These are phyloP conservation scores for Alviniconcha marisindica DNA, from an alignment of 1,140 invertebrate species.

Conservation along the genomic window DNA sequence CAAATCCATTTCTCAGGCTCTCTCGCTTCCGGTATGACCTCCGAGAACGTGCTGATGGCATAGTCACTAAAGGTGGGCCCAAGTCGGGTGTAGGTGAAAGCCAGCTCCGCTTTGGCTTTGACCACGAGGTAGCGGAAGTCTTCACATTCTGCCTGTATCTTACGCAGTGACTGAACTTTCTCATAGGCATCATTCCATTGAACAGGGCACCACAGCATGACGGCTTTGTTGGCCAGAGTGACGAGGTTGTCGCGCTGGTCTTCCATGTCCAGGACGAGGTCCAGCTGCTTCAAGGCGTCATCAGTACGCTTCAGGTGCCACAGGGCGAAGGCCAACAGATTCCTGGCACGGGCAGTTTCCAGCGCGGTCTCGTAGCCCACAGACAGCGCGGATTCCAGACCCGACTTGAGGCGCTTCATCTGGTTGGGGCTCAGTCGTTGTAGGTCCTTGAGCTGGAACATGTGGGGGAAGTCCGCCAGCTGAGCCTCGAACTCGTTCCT, in stretches of 20 bases:
- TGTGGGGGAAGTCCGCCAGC: conserved; percentile 28
- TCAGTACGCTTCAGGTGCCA: background rate
- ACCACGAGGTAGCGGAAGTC: conserved; percentile 12
- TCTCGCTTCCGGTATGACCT: conserved; percentile 15
- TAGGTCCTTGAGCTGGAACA: conserved; percentile 2
- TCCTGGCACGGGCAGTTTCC: conserved; percentile 26
- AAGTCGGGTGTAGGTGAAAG: conserved; percentile 26
- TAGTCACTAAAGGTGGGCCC: background rate
- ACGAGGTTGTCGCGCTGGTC: conserved; percentile 7
- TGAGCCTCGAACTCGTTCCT: background rate
- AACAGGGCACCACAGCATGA: background rate
- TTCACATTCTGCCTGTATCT: background rate
- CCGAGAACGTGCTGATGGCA: background rate
- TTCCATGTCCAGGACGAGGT: background rate
- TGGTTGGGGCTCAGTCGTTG: background rate
- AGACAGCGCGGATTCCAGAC: conserved; percentile 9
- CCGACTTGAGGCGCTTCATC: background rate
- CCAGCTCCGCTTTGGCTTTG: conserved; percentile 36
- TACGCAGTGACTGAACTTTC: background rate
- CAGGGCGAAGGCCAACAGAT: conserved; percentile 7
- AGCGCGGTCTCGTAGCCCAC: conserved; percentile 15
- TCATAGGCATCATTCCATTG: background rate
- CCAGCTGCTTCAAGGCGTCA: background rate
- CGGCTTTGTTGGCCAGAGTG: conserved; percentile 30
- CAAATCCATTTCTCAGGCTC: conserved; percentile 19